Base-by-base conservation (phyloP, 2,888 invertebrate species). In the Magallana nippona region DNA sequence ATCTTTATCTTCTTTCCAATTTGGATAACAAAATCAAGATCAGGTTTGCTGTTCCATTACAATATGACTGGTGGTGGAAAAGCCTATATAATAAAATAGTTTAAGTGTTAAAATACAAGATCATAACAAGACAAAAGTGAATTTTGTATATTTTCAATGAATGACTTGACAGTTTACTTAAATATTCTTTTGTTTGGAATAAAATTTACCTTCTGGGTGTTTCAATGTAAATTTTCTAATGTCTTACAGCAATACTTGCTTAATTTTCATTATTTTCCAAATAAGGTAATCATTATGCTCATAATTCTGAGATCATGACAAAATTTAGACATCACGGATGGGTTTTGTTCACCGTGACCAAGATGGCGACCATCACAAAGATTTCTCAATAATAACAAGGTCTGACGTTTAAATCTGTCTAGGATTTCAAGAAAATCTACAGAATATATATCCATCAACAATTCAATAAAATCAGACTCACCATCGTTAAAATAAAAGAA, bases 311-410 rank as follows among this genome's bases (percentile, higher is more conserved):
- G 71, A 71, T 71, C 71, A 71, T 71, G 71, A 27, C 71, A 32
- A 71, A 71, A 32, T 27, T 27, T 71, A 71, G 15, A 71, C 71
- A 71, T 62, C 62, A 19, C 22, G 62, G 19, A 19, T 19, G 19
- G 44, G 62, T 19, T 19, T 71, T 71, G 22, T 32, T 60, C 17
- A 71, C 22, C 71, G 27, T 71, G 27, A 71, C 71, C 71, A 71
- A 71, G 71, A 71, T 71, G 71, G 71, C 71, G 71, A 71, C 71
- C 27, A 71, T 27, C 27, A 71, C 27, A 71, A 71, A 71, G 71
- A 71, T 71, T 71, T 71, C 71, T 71, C 71, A 71, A 71, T 71
- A 71, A 22, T 71, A 27, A 71, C 22, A 27, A 15, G 32, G 22
- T 15, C 32, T 15, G 10, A 19, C n/a, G 10, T 60, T 19, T 17